phyloP scores from a whole-genome alignment of 2,797 vertebrate species.

The Erethizon dorsatum region DNA sequence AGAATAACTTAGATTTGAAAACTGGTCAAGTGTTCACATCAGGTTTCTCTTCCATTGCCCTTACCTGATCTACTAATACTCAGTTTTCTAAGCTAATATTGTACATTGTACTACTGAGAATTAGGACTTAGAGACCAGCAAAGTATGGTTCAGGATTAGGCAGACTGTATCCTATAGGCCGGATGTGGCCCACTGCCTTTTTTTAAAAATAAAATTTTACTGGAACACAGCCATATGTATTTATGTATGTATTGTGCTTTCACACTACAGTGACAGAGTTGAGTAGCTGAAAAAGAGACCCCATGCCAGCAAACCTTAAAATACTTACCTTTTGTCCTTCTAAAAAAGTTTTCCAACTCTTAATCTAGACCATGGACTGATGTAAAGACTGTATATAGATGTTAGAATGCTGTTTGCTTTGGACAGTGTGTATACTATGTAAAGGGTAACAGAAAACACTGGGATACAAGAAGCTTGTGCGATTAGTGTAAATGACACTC shows the following conservation, averaged over 20 bases:
- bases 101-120: not conserved
- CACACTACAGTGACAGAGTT: not conserved
- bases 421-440: not conserved
- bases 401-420: not conserved
- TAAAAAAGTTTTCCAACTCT: not conserved
- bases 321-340: not conserved
- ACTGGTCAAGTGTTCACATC: not conserved
- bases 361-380: not conserved
- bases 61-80: slow-evolving; percentile 8
- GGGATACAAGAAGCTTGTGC: not conserved
- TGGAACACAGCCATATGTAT: not conserved
- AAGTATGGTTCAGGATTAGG: not conserved
- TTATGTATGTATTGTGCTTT: not conserved
- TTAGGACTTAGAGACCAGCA: not conserved
- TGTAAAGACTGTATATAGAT: not conserved
- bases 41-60: not conserved
- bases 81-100: not conserved
- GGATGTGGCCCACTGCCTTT: not conserved
- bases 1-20: not conserved
- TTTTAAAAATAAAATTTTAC: slow-evolving; percentile 13
- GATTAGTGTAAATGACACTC: slow-evolving; percentile 60
- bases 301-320: not conserved
- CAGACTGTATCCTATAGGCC: not conserved
- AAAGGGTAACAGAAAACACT: not conserved
- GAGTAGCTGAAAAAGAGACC: not conserved